phyloP scores from a whole-genome alignment of 2,113 vertebrate genomes.

The Pyrgilauda ruficollis region DNA sequence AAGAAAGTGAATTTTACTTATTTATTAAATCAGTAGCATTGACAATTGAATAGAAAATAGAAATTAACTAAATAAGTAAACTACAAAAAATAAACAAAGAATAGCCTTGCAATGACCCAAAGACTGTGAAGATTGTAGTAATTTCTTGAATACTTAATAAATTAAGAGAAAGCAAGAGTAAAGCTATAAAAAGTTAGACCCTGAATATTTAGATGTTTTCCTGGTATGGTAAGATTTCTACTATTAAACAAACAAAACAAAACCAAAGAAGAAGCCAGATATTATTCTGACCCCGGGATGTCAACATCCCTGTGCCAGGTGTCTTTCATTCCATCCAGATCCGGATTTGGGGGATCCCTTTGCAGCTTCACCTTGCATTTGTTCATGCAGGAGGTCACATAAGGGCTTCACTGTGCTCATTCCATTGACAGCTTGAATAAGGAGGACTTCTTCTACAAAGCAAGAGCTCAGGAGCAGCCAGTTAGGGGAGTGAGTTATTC shows the following conservation, averaged over 20 bases:
- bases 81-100: background rate
- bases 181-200: background rate
- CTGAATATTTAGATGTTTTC: background rate
- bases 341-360: background rate
- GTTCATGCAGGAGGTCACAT: accelerated
- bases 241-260: background rate
- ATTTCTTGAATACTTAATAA: background rate
- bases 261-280: background rate
- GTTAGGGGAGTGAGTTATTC: background rate
- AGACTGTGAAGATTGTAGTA: background rate
- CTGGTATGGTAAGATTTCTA: background rate
- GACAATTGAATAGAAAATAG: background rate
- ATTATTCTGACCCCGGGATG: background rate
- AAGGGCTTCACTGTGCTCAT: background rate
- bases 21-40: background rate
- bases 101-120: background rate
- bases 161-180: background rate
- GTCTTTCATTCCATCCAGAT: background rate
- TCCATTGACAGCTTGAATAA: background rate
- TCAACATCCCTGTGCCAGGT: background rate
- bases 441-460: background rate
- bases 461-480: background rate
- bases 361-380: background rate
- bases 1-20: background rate
- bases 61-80: background rate